phyloP scores from a whole-genome alignment of 2,113 vertebrate genomes.

The Taxidea taxus region DNA sequence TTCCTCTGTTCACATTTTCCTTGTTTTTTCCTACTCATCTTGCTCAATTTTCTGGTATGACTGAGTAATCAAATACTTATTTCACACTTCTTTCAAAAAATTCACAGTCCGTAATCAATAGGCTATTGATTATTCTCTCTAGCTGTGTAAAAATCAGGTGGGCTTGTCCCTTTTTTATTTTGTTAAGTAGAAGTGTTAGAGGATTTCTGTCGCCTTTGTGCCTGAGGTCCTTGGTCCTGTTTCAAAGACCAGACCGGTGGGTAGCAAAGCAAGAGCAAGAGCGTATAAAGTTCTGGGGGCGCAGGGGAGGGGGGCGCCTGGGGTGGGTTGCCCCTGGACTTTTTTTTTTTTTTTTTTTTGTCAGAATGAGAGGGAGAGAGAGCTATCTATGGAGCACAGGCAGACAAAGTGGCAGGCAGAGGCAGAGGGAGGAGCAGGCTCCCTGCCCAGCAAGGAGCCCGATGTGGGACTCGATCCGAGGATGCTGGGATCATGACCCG shows the following conservation, averaged over 20 bases:
- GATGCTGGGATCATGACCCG: too few relatives aligned
- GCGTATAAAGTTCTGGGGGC: not conserved
- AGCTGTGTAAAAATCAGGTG: not conserved
- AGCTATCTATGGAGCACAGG: too few relatives aligned
- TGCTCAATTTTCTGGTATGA: not conserved
- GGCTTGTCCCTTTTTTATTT: not conserved
- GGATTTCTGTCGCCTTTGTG: not conserved
- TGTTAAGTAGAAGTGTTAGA: not conserved
- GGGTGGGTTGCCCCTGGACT: not conserved
- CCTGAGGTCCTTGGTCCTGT: not conserved
- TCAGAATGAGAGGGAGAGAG: too few relatives aligned
- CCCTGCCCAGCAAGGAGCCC: too few relatives aligned
- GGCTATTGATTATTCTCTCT: not conserved
- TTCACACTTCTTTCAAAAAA: conserved; percentile 8
- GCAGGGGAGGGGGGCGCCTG: not conserved
- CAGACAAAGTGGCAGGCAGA: too few relatives aligned
- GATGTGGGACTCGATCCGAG: too few relatives aligned
- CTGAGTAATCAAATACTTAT: not conserved
- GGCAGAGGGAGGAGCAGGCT: too few relatives aligned
- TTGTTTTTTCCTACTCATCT: not conserved
- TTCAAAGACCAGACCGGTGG: not conserved
- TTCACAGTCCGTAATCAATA: not conserved
- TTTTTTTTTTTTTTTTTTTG: too few relatives aligned
- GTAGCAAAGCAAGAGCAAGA: not conserved
- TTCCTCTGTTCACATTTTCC: not conserved